phyloP scores from a whole-genome alignment of 2,888 invertebrate species.

The Chaitophorus viminalis region DNA sequence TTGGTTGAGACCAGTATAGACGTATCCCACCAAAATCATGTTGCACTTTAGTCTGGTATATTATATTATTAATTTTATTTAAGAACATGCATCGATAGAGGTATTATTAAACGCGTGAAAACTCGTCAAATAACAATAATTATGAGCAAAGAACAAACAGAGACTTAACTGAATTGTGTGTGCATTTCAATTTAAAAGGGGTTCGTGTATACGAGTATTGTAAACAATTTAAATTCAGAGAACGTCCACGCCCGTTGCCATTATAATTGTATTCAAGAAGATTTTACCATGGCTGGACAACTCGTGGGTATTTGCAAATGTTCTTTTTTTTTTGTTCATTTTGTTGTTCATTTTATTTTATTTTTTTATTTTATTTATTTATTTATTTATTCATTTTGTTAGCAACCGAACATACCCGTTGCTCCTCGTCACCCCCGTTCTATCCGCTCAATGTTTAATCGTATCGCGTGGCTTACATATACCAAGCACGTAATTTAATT shows the following conservation, averaged over 20 bases:
- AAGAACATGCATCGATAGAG: not conserved
- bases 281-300: slow-evolving; percentile 28
- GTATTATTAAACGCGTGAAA: not conserved
- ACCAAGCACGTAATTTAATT: slow-evolving; percentile 43
- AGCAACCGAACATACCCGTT: not conserved
- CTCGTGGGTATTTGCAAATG: slow-evolving; percentile 26
- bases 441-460: slow-evolving; percentile 3
- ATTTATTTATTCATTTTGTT: slow-evolving; percentile 17
- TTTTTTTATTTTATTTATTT: slow-evolving; percentile 16
- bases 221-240: slow-evolving; percentile 41
- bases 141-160: not conserved
- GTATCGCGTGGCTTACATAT: slow-evolving; percentile 9
- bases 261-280: slow-evolving; percentile 40
- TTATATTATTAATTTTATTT: too few relatives aligned
- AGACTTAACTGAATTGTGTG: not conserved
- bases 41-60: too few relatives aligned
- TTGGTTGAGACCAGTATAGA: too few relatives aligned
- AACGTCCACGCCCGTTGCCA: slow-evolving; percentile 19
- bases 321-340: slow-evolving; percentile 2
- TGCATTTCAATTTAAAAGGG: not conserved
- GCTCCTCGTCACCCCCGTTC: not conserved
- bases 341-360: not conserved
- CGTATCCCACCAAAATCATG: too few relatives aligned
- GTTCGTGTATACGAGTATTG: not conserved
- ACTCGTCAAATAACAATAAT: not conserved